These are phyloP conservation scores for Ichneumon xanthorius DNA, from an alignment of 2,888 invertebrate species.

Conservation along the genomic window DNA sequence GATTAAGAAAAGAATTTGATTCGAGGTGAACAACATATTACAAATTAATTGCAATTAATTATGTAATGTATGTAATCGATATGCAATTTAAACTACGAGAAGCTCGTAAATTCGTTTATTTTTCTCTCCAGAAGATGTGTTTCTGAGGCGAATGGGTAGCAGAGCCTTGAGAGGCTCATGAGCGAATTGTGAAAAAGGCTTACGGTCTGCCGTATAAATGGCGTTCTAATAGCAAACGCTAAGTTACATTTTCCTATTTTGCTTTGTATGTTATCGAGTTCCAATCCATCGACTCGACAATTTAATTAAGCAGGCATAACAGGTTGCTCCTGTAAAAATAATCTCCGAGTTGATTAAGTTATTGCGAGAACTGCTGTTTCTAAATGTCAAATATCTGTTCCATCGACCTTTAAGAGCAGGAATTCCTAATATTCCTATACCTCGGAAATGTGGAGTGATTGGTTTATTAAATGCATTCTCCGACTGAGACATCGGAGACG, in stretches of 20 bases:
- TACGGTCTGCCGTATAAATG: conserved; percentile 35
- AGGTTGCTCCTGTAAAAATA: not conserved
- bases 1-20: no score
- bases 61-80: no score
- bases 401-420: no score
- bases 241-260: not conserved
- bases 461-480: no score
- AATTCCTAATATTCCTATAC: no score
- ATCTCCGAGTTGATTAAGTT: not conserved
- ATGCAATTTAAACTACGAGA: not conserved
- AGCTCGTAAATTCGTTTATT: not conserved
- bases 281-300: not conserved
- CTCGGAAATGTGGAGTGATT: no score
- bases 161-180: not conserved
- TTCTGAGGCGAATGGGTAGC: not conserved
- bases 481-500: no score
- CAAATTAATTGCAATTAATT: no score
- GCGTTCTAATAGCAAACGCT: conserved; percentile 26
- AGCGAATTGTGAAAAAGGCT: not conserved
- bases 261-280: not conserved
- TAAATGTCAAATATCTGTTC: no score
- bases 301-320: not conserved
- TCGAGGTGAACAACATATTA: no score
- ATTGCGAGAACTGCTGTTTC: not conserved
- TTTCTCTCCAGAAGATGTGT: not conserved